Conservation (phyloP, 2,113 vertebrate species). For the Anhinga rufa region DNA sequence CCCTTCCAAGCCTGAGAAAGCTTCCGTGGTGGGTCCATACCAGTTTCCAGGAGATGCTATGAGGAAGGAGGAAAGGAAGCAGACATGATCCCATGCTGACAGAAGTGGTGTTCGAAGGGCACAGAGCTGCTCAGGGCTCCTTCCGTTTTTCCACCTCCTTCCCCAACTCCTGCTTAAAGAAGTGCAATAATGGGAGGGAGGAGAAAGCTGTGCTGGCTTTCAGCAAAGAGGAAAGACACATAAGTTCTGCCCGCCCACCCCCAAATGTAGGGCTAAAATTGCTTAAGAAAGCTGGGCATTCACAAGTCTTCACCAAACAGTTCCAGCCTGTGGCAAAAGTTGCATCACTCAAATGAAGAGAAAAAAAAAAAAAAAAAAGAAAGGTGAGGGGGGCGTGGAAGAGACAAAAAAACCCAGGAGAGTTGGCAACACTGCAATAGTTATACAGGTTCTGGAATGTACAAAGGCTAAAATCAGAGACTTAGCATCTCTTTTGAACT, state of each 20-base stretch:
- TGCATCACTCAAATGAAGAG: background rate
- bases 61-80: background rate
- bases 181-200: background rate
- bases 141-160: background rate
- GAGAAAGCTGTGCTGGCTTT: background rate
- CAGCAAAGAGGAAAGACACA: background rate
- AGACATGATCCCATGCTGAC: background rate
- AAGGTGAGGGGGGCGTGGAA: background rate
- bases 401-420: background rate
- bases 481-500: constrained; percentile 63
- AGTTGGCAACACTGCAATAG: constrained; percentile 58
- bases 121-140: background rate
- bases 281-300: background rate
- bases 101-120: background rate
- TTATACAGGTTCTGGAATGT: constrained; percentile 60
- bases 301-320: background rate
- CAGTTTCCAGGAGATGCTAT: background rate
- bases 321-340: background rate
- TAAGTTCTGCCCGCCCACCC: background rate
- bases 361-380: too few species aligned
- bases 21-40: background rate
- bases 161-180: background rate
- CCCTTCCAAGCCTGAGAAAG: background rate
- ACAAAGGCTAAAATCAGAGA: constrained; percentile 63
- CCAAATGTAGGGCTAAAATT: background rate